Evolutionary conservation across 1,140 invertebrate genomes (phyloP).

Genomic region (Zaprionus kolodkinae): DNA sequence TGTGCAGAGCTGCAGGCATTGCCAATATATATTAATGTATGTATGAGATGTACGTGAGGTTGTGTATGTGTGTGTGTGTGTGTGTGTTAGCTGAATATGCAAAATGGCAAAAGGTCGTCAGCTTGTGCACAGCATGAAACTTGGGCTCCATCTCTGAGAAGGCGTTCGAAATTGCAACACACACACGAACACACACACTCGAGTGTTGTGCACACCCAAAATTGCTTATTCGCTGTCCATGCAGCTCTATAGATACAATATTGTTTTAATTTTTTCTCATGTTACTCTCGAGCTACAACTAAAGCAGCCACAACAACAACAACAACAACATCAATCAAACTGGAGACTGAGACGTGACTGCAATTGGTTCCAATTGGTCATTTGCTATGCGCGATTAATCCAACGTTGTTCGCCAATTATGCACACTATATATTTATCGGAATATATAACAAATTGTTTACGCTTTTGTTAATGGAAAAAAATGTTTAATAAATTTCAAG

Average conservation of each 20-base stretch:
- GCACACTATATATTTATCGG: constrained; percentile 4
- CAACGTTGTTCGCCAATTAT: not conserved
- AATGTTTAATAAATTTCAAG: not conserved
- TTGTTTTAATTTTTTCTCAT: constrained; percentile 1
- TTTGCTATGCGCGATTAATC: constrained; percentile 3
- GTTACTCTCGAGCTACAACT: constrained; percentile 1
- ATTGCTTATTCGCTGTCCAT: constrained; percentile 33
- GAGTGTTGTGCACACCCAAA: constrained; percentile 41
- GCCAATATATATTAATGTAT: constrained; percentile 39
- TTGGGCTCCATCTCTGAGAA: constrained; percentile 39
- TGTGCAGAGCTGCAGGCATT: constrained; percentile 54
- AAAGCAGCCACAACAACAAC: not conserved
- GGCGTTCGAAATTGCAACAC: constrained; percentile 52
- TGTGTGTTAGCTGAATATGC: constrained; percentile 49
- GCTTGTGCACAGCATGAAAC: constrained; percentile 66
- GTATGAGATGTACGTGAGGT: not conserved
- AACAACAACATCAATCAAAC: constrained; percentile 15
- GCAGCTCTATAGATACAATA: not conserved
- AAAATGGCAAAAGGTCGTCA: constrained; percentile 76
- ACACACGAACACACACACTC: constrained; percentile 14
- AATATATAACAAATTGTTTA: not conserved
- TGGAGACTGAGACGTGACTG: constrained; percentile 19
- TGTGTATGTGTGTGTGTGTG: constrained; percentile 4
- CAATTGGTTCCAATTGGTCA: constrained; percentile 33
- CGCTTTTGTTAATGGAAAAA: not conserved